phyloP scores from a whole-genome alignment of 2,888 invertebrate genomes.

The Amblyjoppa proteus region DNA sequence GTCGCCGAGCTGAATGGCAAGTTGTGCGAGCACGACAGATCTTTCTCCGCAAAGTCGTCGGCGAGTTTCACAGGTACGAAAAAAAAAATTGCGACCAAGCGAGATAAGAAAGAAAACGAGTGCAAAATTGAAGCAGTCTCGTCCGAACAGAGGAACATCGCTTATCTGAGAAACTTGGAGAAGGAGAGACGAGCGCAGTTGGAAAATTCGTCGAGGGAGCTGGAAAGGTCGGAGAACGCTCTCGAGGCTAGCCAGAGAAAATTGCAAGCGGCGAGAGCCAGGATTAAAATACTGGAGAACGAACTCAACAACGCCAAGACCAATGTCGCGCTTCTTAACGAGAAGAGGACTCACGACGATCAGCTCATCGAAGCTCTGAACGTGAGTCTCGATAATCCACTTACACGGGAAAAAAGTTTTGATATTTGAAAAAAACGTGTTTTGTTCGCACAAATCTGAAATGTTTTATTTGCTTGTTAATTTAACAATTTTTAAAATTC shows the following conservation, averaged over 20 bases:
- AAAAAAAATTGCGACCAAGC: background rate
- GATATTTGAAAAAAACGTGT: background rate
- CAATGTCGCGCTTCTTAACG: constrained; percentile 87
- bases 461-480: too few species aligned
- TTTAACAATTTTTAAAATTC: too few species aligned
- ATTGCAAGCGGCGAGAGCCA: constrained; percentile 89
- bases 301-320: constrained; percentile 87
- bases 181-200: constrained; percentile 87
- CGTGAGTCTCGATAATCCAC: constrained; percentile 80
- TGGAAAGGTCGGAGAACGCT: constrained; percentile 86
- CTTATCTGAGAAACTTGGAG: constrained; percentile 86
- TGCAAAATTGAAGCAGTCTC: constrained; percentile 55
- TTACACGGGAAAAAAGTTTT: background rate
- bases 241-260: constrained; percentile 88
- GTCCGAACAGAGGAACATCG: constrained; percentile 70
- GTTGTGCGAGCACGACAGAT: constrained; percentile 82
- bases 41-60: constrained; percentile 30
- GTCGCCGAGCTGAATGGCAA: constrained; percentile 89
- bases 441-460: too few species aligned
- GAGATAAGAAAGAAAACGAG: constrained; percentile 22
- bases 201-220: constrained; percentile 88
- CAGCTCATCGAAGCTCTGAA: constrained; percentile 88
- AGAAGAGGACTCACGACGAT: constrained; percentile 89
- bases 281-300: constrained; percentile 89
- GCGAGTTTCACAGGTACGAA: constrained; percentile 47